Evolutionary conservation across 1,140 invertebrate genomes (phyloP), one percentile per base, ranked within the genome.

Genomic region (Eumaeus atala): DNA sequence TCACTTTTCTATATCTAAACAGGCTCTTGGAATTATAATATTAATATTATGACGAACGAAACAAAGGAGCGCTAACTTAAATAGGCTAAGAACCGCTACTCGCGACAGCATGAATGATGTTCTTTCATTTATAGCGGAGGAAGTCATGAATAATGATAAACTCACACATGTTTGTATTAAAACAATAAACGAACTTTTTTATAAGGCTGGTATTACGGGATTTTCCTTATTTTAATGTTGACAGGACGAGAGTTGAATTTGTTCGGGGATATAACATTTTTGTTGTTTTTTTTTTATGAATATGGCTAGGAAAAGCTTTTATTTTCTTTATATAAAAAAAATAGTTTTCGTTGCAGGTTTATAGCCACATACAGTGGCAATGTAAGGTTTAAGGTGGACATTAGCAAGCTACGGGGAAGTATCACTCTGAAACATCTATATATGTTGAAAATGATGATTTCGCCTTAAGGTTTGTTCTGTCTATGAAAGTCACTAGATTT

Each of bases 91-190:
- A 59, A 57, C 61, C 54, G 55, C 58, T 42, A 51, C 40, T 50
- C 56, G 44, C 50, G 61, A 44, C 52, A 53, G 40, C 54, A 59
- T 63, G 58, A 63, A 58, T 59, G 61, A 63, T 63, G 54, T 37
- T 51, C 56, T 56, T 63, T 56, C 54, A 63, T 62, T 56, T 59
- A 47, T 56, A 56, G 51, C 55, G 44, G 48, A 59, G 47, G 50
- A 53, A 56, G 57, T 54, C 57, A 56, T 56, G 60, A 62, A 62
- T 62, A 62, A 62, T 62, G 60, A 62, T 33, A 35, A 36, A 35
- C 36, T 42, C 56, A 58, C 14, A 28, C 21, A 14, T 40, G 38
- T 40, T 40, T 40, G 38, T 40, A 40, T 40, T 40, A 40, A 16
- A 40, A 40, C 14, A 40, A 40, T 40, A 40, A 40, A 40, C 12